Evolutionary conservation across 2,888 invertebrate species (phyloP).

Genomic region (Malthinus flaveolus): DNA sequence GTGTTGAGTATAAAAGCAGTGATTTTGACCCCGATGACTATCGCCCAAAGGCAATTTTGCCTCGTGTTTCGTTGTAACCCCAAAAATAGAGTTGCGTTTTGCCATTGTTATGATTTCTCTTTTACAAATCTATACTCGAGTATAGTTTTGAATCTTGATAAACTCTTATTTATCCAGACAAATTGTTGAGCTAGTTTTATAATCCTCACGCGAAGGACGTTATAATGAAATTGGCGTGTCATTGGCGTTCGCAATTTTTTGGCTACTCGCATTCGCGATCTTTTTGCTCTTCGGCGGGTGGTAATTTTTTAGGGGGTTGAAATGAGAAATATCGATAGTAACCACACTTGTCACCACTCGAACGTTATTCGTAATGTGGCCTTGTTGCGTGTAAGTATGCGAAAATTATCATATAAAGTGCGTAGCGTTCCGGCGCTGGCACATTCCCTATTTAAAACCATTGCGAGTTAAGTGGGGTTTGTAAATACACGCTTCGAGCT

Average conservation of each 20-base stretch:
- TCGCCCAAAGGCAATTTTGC: conserved; percentile 5
- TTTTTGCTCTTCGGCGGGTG: too few relatives aligned
- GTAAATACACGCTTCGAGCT: conserved; percentile 17
- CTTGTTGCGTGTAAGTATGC: conserved; percentile 26
- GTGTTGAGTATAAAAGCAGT: conserved; percentile 2
- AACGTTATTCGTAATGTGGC: conserved; percentile 14
- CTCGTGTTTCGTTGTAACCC: not conserved
- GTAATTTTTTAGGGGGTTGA: too few relatives aligned
- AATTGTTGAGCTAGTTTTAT: conserved; percentile 16
- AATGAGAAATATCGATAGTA: conserved; percentile 12
- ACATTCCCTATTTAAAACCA: conserved; percentile 20
- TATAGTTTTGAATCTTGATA: conserved; percentile 14
- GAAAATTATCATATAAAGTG: conserved; percentile 32
- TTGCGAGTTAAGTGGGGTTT: conserved; percentile 14
- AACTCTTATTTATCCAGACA: conserved; percentile 16
- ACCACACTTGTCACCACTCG: conserved; percentile 17
- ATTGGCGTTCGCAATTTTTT: conserved; percentile 6
- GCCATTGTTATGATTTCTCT: conserved; percentile 6
- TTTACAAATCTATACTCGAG: conserved; percentile 3
- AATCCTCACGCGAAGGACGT: conserved; percentile 11
- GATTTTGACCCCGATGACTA: conserved; percentile 13
- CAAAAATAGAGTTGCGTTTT: not conserved
- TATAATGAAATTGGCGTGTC: conserved; percentile 4
- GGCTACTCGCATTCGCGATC: conserved; percentile 5
- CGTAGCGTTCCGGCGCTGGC: conserved; percentile 18